These are phyloP conservation scores for Balaeniceps rex DNA, from an alignment of 2,113 vertebrate genomes.

Conservation along the genomic window DNA sequence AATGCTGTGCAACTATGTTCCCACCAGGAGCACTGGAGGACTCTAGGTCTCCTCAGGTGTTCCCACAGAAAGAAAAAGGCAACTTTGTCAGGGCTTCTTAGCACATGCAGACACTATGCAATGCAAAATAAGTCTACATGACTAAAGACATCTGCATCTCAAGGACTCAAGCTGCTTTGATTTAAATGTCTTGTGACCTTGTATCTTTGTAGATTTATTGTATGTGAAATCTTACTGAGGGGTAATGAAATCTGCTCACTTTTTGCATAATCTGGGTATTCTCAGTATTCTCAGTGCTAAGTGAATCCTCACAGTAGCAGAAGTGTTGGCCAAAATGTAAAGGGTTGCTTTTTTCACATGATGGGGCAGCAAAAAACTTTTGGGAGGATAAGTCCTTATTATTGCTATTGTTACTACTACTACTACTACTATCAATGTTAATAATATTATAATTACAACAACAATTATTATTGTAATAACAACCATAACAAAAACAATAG, in stretches of 20 bases:
- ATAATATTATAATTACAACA: not conserved
- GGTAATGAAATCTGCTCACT: not conserved
- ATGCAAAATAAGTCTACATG: not conserved
- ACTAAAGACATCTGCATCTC: not conserved
- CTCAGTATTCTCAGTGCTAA: not conserved
- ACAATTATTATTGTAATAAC: not conserved
- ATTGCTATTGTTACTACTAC: not conserved
- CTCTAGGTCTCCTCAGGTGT: not conserved
- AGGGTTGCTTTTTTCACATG: not conserved
- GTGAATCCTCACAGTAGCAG: not conserved
- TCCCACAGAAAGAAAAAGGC: not conserved
- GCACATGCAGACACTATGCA: not conserved
- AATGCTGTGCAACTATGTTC: not conserved
- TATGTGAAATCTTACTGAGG: not conserved
- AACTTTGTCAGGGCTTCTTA: not conserved
- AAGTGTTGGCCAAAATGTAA: not conserved
- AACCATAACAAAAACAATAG: not conserved
- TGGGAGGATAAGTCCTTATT: not conserved
- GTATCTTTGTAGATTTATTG: not conserved
- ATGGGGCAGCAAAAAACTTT: not conserved
- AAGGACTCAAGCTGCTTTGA: not conserved
- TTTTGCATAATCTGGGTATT: not conserved
- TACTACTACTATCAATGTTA: not conserved
- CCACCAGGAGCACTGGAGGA: not conserved
- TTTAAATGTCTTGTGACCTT: not conserved